Conservation (phyloP, 2,113 vertebrate species). For the Corynorhinus townsendii region DNA sequence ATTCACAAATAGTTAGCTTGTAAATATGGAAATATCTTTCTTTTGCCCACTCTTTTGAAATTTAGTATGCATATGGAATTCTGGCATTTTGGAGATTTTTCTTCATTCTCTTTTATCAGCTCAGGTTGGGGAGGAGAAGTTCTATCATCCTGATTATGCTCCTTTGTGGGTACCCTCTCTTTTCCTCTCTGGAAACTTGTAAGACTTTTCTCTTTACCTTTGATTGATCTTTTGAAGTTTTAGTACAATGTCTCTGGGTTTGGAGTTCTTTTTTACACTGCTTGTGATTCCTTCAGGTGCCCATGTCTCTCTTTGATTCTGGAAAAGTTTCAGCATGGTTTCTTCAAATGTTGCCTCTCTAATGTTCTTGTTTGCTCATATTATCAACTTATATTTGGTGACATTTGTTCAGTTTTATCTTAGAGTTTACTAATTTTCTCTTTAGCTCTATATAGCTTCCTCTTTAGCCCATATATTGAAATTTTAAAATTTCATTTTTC, state of each 20-base stretch:
- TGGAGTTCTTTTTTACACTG: background rate
- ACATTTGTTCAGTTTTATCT: background rate
- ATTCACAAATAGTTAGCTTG: background rate
- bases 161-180: background rate
- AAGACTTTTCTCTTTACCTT: background rate
- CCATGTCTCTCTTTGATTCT: background rate
- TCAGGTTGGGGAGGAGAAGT: background rate
- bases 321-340: background rate
- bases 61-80: background rate
- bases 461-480: background rate
- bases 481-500: slow-evolving; percentile 13
- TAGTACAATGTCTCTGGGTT: background rate
- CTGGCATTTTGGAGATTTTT: background rate
- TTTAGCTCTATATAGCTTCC: background rate
- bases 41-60: background rate
- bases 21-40: background rate
- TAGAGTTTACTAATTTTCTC: slow-evolving; percentile 25
- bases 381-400: background rate
- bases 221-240: slow-evolving; percentile 6
- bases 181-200: background rate
- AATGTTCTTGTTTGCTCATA: background rate
- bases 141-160: background rate
- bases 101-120: background rate
- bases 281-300: background rate
- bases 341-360: background rate